These are phyloP conservation scores for Tigriopus californicus DNA, from an alignment of 2,888 invertebrate species.

Conservation along the genomic window DNA sequence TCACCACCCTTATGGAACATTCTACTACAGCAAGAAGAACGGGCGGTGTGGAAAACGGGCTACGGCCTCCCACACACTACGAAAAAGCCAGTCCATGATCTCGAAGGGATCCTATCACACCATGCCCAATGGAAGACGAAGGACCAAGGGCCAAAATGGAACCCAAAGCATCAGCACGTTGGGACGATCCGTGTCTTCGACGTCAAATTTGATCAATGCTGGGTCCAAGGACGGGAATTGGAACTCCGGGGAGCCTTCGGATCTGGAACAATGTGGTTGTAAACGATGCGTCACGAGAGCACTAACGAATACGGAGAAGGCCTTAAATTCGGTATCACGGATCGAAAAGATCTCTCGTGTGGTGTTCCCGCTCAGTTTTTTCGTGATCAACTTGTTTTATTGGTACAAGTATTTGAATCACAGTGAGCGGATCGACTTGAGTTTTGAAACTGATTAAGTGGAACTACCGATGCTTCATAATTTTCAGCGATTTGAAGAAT, in stretches of 20 bases:
- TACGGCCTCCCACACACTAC: too few species aligned
- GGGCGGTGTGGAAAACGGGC: neutral
- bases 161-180: too few species aligned
- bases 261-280: constrained; percentile 2
- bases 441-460: neutral
- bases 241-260: too few species aligned
- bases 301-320: constrained; percentile 10
- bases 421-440: constrained; percentile 9
- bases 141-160: too few species aligned
- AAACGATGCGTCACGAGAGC: constrained; percentile 9
- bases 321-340: constrained; percentile 53
- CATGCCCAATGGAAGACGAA: too few species aligned
- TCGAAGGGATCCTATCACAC: too few species aligned
- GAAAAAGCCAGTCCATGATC: too few species aligned
- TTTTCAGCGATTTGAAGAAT: too few species aligned
- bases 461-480: too few species aligned
- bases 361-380: constrained; percentile 53
- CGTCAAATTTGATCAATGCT: too few species aligned
- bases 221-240: too few species aligned
- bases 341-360: constrained; percentile 54
- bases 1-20: constrained; percentile 1
- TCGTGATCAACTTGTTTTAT: constrained; percentile 55
- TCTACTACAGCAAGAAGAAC: constrained; percentile 1
- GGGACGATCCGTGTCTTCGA: too few species aligned
- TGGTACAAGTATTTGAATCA: constrained; percentile 48